Percentiles rank a stretch among this genome's conserved stretches.
phyloP scores from a whole-genome alignment of 2,888 invertebrate species.

The Spicauda simplicius region DNA sequence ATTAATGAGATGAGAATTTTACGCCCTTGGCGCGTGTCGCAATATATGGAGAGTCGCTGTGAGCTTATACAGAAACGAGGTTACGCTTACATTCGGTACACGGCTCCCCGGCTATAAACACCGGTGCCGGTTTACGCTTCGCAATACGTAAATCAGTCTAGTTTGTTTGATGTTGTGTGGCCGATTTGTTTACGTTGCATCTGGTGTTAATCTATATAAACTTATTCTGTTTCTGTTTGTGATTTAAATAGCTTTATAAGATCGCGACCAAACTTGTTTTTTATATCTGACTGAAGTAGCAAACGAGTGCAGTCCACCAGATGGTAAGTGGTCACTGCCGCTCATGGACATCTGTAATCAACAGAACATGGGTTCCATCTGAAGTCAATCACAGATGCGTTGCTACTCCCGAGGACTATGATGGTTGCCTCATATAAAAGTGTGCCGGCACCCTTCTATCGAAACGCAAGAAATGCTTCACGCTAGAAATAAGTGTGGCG shows the following conservation, averaged over 20 bases:
- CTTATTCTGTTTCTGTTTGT: neutral
- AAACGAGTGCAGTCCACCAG: too few relatives aligned
- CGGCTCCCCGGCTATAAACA: constrained; percentile 54
- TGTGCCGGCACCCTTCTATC: too few relatives aligned
- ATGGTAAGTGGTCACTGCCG: too few relatives aligned
- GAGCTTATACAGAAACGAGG: constrained; percentile 63
- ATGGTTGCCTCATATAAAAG: too few relatives aligned
- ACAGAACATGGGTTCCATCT: too few relatives aligned
- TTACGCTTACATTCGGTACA: constrained; percentile 60
- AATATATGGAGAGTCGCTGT: constrained; percentile 57
- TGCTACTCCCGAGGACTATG: too few relatives aligned
- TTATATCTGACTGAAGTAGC: too few relatives aligned
- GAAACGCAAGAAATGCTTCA: too few relatives aligned
- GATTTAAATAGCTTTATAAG: neutral
- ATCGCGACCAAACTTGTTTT: too few relatives aligned
- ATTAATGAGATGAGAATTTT: constrained; percentile 55
- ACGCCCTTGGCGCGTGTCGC: constrained; percentile 56
- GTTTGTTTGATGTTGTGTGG: constrained; percentile 6
- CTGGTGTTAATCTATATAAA: neutral
- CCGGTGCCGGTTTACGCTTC: constrained; percentile 38
- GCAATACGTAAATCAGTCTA: constrained; percentile 43
- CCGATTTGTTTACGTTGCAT: constrained; percentile 9
- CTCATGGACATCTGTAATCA: too few relatives aligned
- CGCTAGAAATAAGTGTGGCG: too few relatives aligned
- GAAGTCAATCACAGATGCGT: too few relatives aligned